A percentile compares a stretch with the other conserved stretches of the same genome.
Evolutionary conservation across 2,113 vertebrate species (phyloP).

Genomic region (Pongo pygmaeus): DNA sequence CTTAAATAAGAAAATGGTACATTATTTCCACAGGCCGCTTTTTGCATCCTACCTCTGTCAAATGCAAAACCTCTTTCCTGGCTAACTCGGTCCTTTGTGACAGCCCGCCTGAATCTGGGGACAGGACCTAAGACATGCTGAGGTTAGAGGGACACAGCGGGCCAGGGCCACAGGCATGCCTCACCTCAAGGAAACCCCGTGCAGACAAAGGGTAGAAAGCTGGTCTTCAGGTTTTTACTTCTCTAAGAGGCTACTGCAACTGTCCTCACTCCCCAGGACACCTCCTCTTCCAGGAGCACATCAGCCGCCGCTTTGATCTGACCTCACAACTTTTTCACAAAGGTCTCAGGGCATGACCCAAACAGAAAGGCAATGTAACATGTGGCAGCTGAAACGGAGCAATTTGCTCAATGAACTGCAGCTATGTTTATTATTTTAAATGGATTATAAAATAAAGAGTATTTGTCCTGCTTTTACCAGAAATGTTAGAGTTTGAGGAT

Average conservation of each 20-base stretch:
- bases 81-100: background rate
- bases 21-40: background rate
- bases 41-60: background rate
- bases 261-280: fast-evolving
- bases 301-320: background rate
- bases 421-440: background rate
- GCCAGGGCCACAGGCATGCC: fast-evolving
- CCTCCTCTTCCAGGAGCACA: fast-evolving
- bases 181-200: fast-evolving
- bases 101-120: too few relatives aligned
- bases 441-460: background rate
- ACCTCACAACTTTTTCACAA: background rate
- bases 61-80: background rate
- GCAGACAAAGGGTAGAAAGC: background rate
- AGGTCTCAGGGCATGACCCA: background rate
- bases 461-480: background rate
- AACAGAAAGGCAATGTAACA: background rate
- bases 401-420: fast-evolving
- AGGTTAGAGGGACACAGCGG: background rate
- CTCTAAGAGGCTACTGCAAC: background rate
- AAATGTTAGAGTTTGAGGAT: fast-evolving
- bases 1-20: background rate
- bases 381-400: fast-evolving
- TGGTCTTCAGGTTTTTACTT: too few relatives aligned
- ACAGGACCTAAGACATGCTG: fast-evolving